Evolutionary conservation across 2,113 vertebrate genomes (phyloP).

Genomic region (Aegypius monachus): DNA sequence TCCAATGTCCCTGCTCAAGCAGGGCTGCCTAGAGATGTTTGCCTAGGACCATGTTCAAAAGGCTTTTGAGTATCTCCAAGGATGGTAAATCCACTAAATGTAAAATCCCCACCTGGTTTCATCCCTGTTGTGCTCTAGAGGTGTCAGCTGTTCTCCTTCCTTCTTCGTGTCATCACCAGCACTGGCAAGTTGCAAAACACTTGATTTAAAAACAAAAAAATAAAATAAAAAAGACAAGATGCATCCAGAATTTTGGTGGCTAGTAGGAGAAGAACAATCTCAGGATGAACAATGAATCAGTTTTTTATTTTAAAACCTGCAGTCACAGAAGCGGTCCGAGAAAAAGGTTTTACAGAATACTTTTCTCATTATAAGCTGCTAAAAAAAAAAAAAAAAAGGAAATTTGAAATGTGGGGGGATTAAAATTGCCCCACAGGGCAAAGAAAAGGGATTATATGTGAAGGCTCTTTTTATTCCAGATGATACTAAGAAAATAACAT

Average conservation of each 20-base stretch:
- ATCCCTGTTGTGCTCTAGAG: neutral
- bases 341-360: neutral
- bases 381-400: neutral
- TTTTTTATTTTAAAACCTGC: neutral
- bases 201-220: neutral
- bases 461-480: neutral
- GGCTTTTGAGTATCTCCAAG: neutral
- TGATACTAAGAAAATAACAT: neutral
- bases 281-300: neutral
- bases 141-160: neutral
- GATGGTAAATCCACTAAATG: neutral
- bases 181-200: neutral
- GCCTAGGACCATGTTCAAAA: too few relatives aligned
- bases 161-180: neutral
- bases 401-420: neutral
- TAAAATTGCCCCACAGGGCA: neutral
- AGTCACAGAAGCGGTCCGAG: neutral
- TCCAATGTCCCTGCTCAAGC: neutral
- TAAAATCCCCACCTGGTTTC: neutral
- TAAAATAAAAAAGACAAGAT: neutral
- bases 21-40: rapidly evolving
- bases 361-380: neutral
- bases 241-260: neutral
- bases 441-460: neutral
- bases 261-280: neutral